phyloP scores from a whole-genome alignment of 2,888 invertebrate species.

The Sesamia inferens region DNA sequence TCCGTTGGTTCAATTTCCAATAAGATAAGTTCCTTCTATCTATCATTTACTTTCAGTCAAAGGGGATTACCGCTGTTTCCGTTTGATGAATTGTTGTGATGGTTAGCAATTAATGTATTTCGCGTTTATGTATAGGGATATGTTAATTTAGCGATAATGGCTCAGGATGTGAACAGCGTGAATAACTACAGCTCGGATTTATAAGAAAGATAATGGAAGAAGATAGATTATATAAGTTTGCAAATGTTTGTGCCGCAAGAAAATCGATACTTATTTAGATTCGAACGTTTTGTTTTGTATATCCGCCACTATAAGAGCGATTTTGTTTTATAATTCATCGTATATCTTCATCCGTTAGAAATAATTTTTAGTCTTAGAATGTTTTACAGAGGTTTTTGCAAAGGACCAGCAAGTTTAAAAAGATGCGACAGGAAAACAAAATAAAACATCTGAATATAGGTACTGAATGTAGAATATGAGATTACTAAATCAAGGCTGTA shows the following conservation, averaged over 20 bases:
- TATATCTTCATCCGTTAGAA: background rate
- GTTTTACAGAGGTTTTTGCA: background rate
- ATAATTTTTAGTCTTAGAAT: background rate
- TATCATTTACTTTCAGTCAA: conserved; percentile 33
- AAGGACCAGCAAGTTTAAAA: background rate
- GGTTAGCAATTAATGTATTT: conserved; percentile 34
- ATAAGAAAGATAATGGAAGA: conserved; percentile 10
- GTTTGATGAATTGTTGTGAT: conserved; percentile 38
- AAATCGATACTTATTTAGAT: background rate
- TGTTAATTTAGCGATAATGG: conserved; percentile 44
- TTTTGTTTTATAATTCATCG: background rate
- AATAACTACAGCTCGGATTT: conserved; percentile 13
- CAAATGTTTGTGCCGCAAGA: background rate
- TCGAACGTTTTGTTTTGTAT: background rate
- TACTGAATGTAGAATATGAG: no score
- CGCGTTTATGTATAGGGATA: conserved; percentile 1
- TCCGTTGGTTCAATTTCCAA: conserved; percentile 18
- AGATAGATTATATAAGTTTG: conserved; percentile 1
- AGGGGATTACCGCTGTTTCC: conserved; percentile 19
- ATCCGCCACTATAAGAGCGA: background rate
- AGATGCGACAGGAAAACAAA: background rate
- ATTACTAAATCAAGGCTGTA: no score
- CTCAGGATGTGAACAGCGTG: conserved; percentile 11
- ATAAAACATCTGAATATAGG: background rate
- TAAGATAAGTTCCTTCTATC: conserved; percentile 38